phyloP scores from a whole-genome alignment of 1,140 invertebrate species.

The Oryzaephilus surinamensis region DNA sequence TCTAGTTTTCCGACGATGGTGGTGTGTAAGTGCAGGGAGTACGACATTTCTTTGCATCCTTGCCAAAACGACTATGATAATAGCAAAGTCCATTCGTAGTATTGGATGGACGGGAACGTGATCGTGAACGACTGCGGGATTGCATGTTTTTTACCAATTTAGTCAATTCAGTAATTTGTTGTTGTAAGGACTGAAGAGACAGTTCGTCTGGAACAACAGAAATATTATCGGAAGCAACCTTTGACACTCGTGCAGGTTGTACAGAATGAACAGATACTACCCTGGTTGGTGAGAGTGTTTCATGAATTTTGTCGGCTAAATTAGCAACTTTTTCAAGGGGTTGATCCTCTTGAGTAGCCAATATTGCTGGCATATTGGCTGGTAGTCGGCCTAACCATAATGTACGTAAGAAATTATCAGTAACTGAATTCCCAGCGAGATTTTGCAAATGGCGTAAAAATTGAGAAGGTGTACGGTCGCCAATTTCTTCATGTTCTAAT shows the following conservation, averaged over 20 bases:
- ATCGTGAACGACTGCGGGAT: too few relatives aligned
- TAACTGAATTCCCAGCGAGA: conserved; percentile 5
- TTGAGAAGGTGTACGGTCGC: conserved; percentile 28
- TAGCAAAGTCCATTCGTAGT: not conserved
- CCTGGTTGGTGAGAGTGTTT: conserved; percentile 6
- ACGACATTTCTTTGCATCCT: too few relatives aligned
- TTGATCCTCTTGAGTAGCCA: conserved; percentile 10
- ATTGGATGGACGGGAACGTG: too few relatives aligned
- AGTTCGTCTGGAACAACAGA: too few relatives aligned
- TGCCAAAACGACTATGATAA: too few relatives aligned
- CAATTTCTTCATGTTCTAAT: conserved; percentile 26
- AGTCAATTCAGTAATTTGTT: too few relatives aligned
- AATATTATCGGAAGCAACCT: too few relatives aligned
- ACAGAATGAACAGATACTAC: too few relatives aligned
- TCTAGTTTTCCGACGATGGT: too few relatives aligned
- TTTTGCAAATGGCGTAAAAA: conserved; percentile 21
- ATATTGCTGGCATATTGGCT: conserved; percentile 8
- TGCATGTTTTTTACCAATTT: too few relatives aligned
- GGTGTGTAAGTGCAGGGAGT: too few relatives aligned
- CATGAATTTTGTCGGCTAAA: conserved; percentile 37
- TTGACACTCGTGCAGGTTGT: too few relatives aligned
- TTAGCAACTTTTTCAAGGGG: conserved; percentile 24
- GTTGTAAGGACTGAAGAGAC: not conserved
- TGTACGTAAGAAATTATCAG: conserved; percentile 10
- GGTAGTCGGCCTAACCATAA: conserved; percentile 16